These are phyloP conservation scores for Rhysida immarginata DNA, from an alignment of 1,140 invertebrate genomes.

Conservation along the genomic window DNA sequence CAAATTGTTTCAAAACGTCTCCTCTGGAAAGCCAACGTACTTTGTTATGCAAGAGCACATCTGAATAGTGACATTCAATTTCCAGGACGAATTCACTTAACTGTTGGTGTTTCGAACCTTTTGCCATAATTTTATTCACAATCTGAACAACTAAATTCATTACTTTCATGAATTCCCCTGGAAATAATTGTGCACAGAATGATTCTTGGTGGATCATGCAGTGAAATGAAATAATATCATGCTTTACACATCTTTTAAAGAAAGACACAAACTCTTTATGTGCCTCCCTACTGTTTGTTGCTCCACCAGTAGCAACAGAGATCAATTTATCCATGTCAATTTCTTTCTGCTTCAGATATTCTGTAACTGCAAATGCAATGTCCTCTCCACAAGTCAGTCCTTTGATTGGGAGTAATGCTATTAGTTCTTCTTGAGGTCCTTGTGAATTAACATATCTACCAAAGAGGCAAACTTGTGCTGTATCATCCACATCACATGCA, in stretches of 20 bases:
- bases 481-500: constrained; percentile 9
- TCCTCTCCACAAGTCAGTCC: constrained; percentile 18
- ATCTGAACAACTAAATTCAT: constrained; percentile 21
- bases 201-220: constrained; percentile 25
- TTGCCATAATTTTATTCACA: constrained; percentile 24
- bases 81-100: constrained; percentile 23
- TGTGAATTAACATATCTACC: not conserved
- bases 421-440: constrained; percentile 4
- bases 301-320: not conserved
- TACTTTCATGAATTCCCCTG: constrained; percentile 9
- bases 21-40: constrained; percentile 26
- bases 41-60: constrained; percentile 24
- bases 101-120: constrained; percentile 21
- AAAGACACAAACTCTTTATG: not conserved
- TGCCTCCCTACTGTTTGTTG: not conserved
- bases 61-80: constrained; percentile 21
- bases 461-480: constrained; percentile 6
- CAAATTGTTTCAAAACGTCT: constrained; percentile 25
- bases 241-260: not conserved
- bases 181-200: constrained; percentile 10
- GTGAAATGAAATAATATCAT: constrained; percentile 18
- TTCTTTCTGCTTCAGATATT: not conserved
- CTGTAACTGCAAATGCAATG: not conserved
- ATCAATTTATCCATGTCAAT: not conserved
- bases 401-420: not conserved